Evolutionary conservation across 2,888 invertebrate genomes (phyloP).

Genomic region (Balanococcus diminutus): DNA sequence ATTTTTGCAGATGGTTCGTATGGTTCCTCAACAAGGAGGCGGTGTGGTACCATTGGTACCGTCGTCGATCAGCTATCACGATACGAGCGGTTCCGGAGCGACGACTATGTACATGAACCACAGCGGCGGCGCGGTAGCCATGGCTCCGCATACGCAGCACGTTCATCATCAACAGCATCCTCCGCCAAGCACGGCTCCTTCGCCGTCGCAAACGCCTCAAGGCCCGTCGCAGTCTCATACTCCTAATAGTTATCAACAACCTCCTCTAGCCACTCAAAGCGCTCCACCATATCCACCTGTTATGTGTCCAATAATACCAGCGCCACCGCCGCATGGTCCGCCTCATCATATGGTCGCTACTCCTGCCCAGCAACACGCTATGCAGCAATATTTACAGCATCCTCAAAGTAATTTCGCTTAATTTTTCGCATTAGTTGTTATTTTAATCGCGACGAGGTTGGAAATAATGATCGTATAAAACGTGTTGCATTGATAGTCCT

Average conservation of each 20-base stretch:
- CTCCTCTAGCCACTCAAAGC: conserved; percentile 42
- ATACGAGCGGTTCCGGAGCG: conserved; percentile 60
- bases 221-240: conserved; percentile 54
- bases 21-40: conserved; percentile 61
- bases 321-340: conserved; percentile 45
- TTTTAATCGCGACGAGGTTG: not conserved
- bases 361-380: conserved; percentile 24
- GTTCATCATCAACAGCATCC: conserved; percentile 49
- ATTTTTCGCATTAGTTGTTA: not conserved
- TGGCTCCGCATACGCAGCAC: conserved; percentile 45
- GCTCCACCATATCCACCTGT: conserved; percentile 34
- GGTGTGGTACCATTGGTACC: conserved; percentile 60
- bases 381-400: conserved; percentile 52
- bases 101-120: conserved; percentile 51
- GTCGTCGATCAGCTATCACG: conserved; percentile 64
- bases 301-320: conserved; percentile 42
- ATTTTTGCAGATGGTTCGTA: conserved; percentile 67
- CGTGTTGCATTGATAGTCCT: not conserved
- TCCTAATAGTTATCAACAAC: conserved; percentile 51
- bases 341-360: conserved; percentile 53
- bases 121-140: not conserved
- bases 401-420: conserved; percentile 28
- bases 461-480: not conserved
- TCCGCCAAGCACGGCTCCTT: conserved; percentile 51
- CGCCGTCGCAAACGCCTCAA: conserved; percentile 54